Conservation (phyloP, 2,888 invertebrate species). For the Drosophila emarginata region DNA sequence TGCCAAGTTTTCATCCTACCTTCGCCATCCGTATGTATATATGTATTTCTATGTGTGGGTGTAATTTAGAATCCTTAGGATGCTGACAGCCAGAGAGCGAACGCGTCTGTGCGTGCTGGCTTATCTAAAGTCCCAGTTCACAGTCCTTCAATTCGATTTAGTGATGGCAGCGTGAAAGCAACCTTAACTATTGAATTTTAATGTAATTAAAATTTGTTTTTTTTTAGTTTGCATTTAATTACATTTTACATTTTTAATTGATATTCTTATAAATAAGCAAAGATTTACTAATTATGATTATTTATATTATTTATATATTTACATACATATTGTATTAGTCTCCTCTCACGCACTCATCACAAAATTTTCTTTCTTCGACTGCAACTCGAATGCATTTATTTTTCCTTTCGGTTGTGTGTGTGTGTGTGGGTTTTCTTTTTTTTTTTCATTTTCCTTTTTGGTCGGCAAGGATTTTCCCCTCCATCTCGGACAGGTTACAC, state of each 20-base stretch:
- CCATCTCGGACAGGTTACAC: slow-evolving; percentile 52
- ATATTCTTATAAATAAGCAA: too few relatives aligned
- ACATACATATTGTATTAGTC: too few relatives aligned
- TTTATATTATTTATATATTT: too few relatives aligned
- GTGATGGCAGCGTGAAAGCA: slow-evolving; percentile 12
- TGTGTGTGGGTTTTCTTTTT: not conserved
- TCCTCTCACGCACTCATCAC: slow-evolving; percentile 2
- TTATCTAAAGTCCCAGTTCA: slow-evolving; percentile 50
- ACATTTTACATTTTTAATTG: too few relatives aligned
- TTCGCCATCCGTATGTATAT: too few relatives aligned
- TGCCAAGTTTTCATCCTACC: slow-evolving; percentile 20
- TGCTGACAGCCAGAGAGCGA: slow-evolving; percentile 60
- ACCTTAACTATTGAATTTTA: not conserved
- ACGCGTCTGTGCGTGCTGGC: slow-evolving; percentile 71
- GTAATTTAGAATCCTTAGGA: slow-evolving; percentile 71
- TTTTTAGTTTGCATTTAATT: too few relatives aligned
- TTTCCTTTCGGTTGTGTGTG: slow-evolving; percentile 5
- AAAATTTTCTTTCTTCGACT: slow-evolving; percentile 41
- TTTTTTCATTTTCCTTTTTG: not conserved
- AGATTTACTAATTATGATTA: too few relatives aligned
- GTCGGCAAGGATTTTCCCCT: slow-evolving; percentile 17
- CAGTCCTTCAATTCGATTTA: slow-evolving; percentile 2
- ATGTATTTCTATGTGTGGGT: slow-evolving; percentile 22
- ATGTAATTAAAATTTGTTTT: too few relatives aligned
- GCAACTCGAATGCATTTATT: slow-evolving; percentile 73